phyloP scores from a whole-genome alignment of 30 jellyfish, hydroid and myxozoan genomes.

The Cassiopea xamachana region DNA sequence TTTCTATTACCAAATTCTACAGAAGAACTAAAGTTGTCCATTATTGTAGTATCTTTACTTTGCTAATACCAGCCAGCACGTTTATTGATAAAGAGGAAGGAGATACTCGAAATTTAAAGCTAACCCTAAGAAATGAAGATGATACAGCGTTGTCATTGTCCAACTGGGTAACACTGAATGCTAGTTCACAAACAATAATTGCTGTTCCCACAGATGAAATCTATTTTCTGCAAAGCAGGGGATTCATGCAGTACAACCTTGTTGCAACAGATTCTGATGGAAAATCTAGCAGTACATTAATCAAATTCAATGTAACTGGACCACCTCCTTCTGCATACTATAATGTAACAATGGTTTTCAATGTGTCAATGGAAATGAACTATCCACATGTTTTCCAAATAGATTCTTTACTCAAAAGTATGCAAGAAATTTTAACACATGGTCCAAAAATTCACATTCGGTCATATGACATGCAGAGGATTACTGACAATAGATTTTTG shows the following conservation, averaged over 20 bases:
- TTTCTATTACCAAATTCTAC: neutral
- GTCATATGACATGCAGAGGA: constrained; percentile 21
- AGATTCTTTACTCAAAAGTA: neutral
- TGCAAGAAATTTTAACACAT: constrained; percentile 12
- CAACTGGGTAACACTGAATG: constrained; percentile 48
- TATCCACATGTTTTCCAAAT: constrained; percentile 45
- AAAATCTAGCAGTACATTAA: neutral
- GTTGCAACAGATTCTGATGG: constrained; percentile 65
- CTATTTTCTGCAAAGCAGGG: neutral
- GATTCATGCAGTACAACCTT: neutral
- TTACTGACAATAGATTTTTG: neutral
- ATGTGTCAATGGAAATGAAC: neutral
- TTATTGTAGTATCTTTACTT: constrained; percentile 50
- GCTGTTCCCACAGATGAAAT: constrained; percentile 57
- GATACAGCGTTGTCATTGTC: constrained; percentile 23
- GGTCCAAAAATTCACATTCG: constrained; percentile 41
- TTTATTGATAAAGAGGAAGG: constrained; percentile 92
- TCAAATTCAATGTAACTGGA: constrained; percentile 10
- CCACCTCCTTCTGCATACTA: constrained; percentile 57
- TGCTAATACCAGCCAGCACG: constrained; percentile 55
- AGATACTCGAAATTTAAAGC: constrained; percentile 64
- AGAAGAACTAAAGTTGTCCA: constrained; percentile 23
- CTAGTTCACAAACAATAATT: constrained; percentile 28
- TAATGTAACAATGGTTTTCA: constrained; percentile 51
- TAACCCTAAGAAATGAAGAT: constrained; percentile 23